These are phyloP conservation scores for Bombycilla garrulus DNA, from an alignment of 2,113 vertebrate species.

Conservation along the genomic window DNA sequence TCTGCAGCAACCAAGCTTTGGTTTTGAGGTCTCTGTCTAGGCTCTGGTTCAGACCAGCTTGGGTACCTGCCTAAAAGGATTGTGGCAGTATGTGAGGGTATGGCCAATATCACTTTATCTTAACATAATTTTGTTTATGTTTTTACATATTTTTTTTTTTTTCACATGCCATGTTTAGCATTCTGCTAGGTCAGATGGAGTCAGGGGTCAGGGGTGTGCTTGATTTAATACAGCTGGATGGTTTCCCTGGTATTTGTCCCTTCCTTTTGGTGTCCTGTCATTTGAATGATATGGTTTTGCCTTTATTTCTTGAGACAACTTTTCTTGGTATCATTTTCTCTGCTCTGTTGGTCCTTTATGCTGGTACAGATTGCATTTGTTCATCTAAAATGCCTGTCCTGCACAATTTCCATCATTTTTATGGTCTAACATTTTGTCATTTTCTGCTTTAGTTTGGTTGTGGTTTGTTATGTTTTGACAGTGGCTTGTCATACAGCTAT, in stretches of 20 bases:
- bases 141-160: slow-evolving; percentile 21
- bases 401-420: slow-evolving; percentile 74
- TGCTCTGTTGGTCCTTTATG: slow-evolving; percentile 35
- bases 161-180: slow-evolving; percentile 25
- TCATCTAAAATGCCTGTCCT: slow-evolving; percentile 71
- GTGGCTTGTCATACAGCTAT: slow-evolving; percentile 68
- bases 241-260: slow-evolving; percentile 68
- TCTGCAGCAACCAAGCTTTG: background rate
- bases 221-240: slow-evolving; percentile 73
- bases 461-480: slow-evolving; percentile 75
- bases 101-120: background rate
- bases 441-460: slow-evolving; percentile 59
- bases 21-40: background rate
- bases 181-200: slow-evolving; percentile 64
- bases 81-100: background rate
- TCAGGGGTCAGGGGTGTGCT: slow-evolving; percentile 27
- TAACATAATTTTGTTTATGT: background rate
- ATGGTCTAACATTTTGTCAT: slow-evolving; percentile 66
- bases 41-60: background rate
- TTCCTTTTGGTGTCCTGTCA: slow-evolving; percentile 70
- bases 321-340: slow-evolving; percentile 55
- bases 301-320: slow-evolving; percentile 63
- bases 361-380: slow-evolving; percentile 70
- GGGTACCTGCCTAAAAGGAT: background rate
- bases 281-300: slow-evolving; percentile 75